These are phyloP conservation scores for Samia ricini DNA, from an alignment of 1,140 invertebrate genomes.

Conservation along the genomic window DNA sequence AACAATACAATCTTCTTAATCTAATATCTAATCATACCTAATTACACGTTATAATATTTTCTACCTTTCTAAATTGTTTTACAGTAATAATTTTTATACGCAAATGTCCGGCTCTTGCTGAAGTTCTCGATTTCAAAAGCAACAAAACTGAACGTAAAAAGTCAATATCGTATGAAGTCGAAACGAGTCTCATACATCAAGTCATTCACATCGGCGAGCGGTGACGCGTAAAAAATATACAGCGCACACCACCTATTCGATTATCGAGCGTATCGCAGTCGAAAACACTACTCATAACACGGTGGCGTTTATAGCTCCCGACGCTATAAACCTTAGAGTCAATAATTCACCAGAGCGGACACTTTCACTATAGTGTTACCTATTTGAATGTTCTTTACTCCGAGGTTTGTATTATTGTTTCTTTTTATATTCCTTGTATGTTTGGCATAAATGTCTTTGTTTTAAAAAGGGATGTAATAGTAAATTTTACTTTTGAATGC, in stretches of 20 bases:
- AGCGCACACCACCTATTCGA: constrained; percentile 6
- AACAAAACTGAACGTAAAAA: not conserved
- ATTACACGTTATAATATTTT: no score
- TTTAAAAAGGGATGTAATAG: no score
- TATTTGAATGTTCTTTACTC: no score
- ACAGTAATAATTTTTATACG: no score
- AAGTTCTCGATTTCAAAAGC: not conserved
- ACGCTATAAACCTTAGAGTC: constrained; percentile 2
- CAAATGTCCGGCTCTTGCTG: no score
- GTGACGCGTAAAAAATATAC: constrained; percentile 6
- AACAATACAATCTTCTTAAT: no score
- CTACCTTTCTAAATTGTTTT: no score
- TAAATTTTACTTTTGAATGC: no score
- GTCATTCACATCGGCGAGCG: not conserved
- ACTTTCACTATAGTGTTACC: not conserved
- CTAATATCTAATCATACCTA: no score
- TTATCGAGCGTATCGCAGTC: constrained; percentile 4
- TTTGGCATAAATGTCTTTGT: no score
- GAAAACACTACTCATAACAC: constrained; percentile 10
- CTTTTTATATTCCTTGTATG: no score
- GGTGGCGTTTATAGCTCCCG: not conserved
- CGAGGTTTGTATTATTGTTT: no score
- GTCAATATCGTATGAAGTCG: not conserved
- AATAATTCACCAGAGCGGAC: not conserved
- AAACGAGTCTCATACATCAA: not conserved